Evolutionary conservation across 2,113 vertebrate genomes (phyloP).

Genomic region (Sander vitreus): DNA sequence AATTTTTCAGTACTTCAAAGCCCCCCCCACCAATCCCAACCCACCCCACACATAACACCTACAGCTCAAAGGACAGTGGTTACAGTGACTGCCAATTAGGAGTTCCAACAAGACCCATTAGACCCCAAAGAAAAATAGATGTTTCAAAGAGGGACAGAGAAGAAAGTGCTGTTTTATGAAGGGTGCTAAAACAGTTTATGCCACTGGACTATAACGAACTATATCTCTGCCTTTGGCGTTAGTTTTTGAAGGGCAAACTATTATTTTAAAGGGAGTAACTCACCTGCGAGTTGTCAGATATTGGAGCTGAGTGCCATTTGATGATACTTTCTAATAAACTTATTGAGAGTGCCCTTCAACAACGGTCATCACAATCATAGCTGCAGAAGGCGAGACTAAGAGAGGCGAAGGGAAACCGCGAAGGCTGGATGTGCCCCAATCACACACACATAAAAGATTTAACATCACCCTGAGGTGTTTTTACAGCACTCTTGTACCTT

Average conservation of each 20-base stretch:
- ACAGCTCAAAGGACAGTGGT: constrained; percentile 84
- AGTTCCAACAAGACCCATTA: constrained; percentile 88
- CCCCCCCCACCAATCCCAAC: constrained; percentile 26
- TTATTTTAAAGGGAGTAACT: constrained; percentile 65
- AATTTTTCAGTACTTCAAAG: constrained; percentile 89
- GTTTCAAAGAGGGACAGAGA: constrained; percentile 78
- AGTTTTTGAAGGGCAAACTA: constrained; percentile 75
- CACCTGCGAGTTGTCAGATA: constrained; percentile 66
- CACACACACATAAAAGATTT: constrained; percentile 56
- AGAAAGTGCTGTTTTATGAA: constrained; percentile 83
- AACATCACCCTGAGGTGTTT: constrained; percentile 56
- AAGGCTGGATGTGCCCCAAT: constrained; percentile 34
- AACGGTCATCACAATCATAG: constrained; percentile 40
- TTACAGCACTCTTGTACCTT: constrained; percentile 57
- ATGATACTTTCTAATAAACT: constrained; percentile 70
- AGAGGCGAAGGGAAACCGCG: constrained; percentile 9
- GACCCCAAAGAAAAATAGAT: constrained; percentile 83
- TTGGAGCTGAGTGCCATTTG: constrained; percentile 57
- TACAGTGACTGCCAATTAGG: constrained; percentile 91
- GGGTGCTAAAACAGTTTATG: constrained; percentile 71
- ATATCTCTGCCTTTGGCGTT: constrained; percentile 55
- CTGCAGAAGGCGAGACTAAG: constrained; percentile 28
- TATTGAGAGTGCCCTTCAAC: constrained; percentile 61
- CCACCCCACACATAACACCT: constrained; percentile 81
- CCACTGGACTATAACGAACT: constrained; percentile 53